These are phyloP conservation scores for Lycocerus yunnanus DNA, from an alignment of 2,888 invertebrate species.

Conservation along the genomic window DNA sequence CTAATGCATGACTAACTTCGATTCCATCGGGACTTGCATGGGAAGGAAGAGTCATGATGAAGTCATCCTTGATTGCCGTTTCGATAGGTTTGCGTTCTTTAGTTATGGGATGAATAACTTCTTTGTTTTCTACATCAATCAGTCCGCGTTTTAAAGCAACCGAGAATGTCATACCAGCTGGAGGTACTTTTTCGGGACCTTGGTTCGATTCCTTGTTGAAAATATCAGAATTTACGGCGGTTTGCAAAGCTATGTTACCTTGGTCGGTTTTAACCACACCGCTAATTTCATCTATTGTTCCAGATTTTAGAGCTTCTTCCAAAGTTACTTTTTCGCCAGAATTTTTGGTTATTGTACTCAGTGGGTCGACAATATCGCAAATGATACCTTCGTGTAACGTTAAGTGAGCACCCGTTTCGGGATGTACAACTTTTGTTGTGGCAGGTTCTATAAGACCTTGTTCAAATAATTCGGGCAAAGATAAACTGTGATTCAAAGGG, in stretches of 20 bases:
- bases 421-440: constrained; percentile 80
- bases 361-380: constrained; percentile 85
- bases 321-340: constrained; percentile 71
- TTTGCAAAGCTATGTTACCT: constrained; percentile 67
- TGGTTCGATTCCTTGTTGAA: constrained; percentile 58
- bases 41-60: constrained; percentile 81
- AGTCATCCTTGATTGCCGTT: constrained; percentile 73
- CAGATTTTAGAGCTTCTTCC: constrained; percentile 73
- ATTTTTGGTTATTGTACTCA: constrained; percentile 70
- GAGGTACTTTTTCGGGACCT: constrained; percentile 66
- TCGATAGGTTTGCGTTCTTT: constrained; percentile 67
- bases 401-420: constrained; percentile 80
- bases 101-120: constrained; percentile 75
- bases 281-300: constrained; percentile 72
- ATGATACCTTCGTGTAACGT: constrained; percentile 83
- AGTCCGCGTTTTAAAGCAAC: constrained; percentile 77
- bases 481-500: constrained; percentile 79
- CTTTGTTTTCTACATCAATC: constrained; percentile 68
- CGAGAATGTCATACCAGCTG: constrained; percentile 81
- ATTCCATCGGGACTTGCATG: constrained; percentile 70
- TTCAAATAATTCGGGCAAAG: constrained; percentile 80
- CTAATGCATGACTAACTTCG: constrained; percentile 72
- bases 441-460: constrained; percentile 82
- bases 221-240: constrained; percentile 71
- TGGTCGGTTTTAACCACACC: constrained; percentile 67